Base-by-base conservation (phyloP, 2,888 invertebrate species). In the Ptilodon capucinus region DNA sequence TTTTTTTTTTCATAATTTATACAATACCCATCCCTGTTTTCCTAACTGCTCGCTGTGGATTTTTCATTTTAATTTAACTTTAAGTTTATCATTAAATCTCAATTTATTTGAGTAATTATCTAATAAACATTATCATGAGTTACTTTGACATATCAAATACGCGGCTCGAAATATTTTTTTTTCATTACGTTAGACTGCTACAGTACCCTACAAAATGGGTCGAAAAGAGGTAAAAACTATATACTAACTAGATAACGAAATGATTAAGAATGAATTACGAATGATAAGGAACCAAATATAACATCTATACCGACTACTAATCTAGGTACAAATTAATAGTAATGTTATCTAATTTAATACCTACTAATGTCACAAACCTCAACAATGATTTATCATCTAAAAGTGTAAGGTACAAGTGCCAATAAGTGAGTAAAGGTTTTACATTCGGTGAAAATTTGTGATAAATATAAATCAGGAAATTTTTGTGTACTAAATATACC, bases 81-180 rank as follows among this genome's bases (percentile, higher is more conserved):
- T n/a, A n/a, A n/a, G n/a, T n/a, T n/a, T 83, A 83, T 79, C 72
- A 84, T 78, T 85, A 81, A 84, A 78, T 84, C 76, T 64, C 80
- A 83, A 80, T 77, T 86, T 86, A 87, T 80, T 89, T 90, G 86
- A 82, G 76, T 86, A 78, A 79, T 84, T 85, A 89, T 79, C 87
- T 90, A 86, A 86, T 84, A 83, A 82, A 79, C 82, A 85, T 88
- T 86, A 88, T 89, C 77, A 88, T 88, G 88, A 83, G 67, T 89
- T 90, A 90, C 90, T 88, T 90, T 91, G 89, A 91, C 91, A 91
- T 91, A 91, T 91, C 80, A 84, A 87, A 83, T 84, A 91, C 91
- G 91, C 91, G 91, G 91, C 91, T 91, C 91, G 89, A 90, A 89
- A 86, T 88, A 75, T 87, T 81, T 81, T 84, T 82, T 71, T 83